Conservation (phyloP, 2,113 vertebrate species). For the Crocuta crocuta region DNA sequence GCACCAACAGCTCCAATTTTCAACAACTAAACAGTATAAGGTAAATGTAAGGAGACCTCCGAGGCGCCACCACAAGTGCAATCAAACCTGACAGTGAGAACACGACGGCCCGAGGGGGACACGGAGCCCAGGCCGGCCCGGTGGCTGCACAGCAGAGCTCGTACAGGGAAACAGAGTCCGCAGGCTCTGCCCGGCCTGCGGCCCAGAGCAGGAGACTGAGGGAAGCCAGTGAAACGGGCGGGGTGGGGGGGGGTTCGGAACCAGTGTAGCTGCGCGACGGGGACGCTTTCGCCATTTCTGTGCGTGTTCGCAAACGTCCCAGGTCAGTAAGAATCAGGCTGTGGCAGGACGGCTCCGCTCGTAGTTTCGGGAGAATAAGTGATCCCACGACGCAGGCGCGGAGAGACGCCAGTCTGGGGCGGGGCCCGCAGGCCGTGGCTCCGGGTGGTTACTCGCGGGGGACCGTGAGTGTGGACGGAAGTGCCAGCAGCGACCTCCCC, state of each 20-base stretch:
- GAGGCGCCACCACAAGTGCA: accelerated
- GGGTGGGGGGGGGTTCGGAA: no score
- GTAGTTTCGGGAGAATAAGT: no score
- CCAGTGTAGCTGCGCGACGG: no score
- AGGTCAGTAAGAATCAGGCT: not conserved
- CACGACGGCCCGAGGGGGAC: not conserved
- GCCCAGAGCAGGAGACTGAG: no score
- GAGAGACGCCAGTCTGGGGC: not conserved
- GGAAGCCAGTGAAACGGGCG: not conserved
- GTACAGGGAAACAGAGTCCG: accelerated
- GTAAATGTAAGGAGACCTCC: not conserved
- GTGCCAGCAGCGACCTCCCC: not conserved
- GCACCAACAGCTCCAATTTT: not conserved
- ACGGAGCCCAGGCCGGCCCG: not conserved
- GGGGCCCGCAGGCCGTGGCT: not conserved
- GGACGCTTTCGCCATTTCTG: not conserved
- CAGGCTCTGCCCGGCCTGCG: no score
- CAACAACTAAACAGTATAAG: not conserved
- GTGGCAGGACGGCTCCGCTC: not conserved
- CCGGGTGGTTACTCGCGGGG: not conserved
- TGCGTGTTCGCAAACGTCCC: not conserved
- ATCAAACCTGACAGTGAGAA: not conserved
- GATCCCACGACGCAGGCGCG: accelerated
- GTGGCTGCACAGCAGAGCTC: not conserved
- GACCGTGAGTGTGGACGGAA: accelerated